Conservation (phyloP, 2,888 invertebrate species). For the Lasiommata megera region DNA sequence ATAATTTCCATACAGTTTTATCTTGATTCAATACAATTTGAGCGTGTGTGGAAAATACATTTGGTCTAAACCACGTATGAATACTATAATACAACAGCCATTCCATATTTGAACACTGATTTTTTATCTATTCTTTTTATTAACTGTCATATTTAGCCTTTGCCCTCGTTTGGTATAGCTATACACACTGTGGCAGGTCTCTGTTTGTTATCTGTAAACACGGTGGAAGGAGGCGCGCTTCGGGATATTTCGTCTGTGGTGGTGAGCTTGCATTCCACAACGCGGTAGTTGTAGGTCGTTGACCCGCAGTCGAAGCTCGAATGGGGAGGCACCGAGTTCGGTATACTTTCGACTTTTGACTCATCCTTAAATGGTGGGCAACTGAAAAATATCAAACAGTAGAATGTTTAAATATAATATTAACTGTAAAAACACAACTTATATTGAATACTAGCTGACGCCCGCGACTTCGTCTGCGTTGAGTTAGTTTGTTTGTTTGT, state of each 20-base stretch:
- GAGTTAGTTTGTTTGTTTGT: no score
- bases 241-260: conserved; percentile 66
- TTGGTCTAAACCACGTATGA: neutral
- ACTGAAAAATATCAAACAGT: conserved; percentile 44
- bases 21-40: conserved; percentile 1
- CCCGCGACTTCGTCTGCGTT: no score
- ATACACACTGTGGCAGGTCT: conserved; percentile 80
- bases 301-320: conserved; percentile 71
- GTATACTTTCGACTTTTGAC: conserved; percentile 58
- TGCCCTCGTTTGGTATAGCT: conserved; percentile 80
- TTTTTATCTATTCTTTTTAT: conserved; percentile 40
- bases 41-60: neutral
- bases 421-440: no score
- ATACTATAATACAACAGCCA: conserved; percentile 25
- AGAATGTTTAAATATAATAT: no score
- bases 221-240: conserved; percentile 40
- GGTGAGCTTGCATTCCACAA: conserved; percentile 74
- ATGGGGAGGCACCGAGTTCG: conserved; percentile 58
- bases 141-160: conserved; percentile 56
- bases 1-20: no score
- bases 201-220: conserved; percentile 49
- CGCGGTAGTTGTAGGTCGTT: conserved; percentile 68
- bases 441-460: no score
- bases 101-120: conserved; percentile 34
- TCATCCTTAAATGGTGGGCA: conserved; percentile 74